Evolutionary conservation across 2,113 vertebrate species (phyloP), one percentile per base, ranked within the genome.

Genomic region (Sinocyclocheilus anophthalmus): DNA sequence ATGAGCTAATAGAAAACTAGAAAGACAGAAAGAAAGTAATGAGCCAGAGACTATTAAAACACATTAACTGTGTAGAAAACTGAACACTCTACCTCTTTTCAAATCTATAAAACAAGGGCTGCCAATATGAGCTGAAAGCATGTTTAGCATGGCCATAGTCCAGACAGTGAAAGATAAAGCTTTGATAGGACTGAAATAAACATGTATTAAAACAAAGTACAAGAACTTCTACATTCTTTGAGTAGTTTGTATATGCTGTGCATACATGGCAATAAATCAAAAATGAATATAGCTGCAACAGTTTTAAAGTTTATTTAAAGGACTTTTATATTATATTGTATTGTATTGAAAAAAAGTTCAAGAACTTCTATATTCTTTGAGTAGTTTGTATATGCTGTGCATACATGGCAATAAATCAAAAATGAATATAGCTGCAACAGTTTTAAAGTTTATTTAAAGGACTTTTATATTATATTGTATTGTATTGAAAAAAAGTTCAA

Each of bases 1-100:
- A 76, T 85, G 87, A 88, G 84, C 84, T 73, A 88, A 88, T 63
- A 88, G 79, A 85, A 88, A 88, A 88, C 80, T 82, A 85, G 84
- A 88, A 80, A 85, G 59, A 85, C 63, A 69, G 84, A 77, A 76
- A 85, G 78, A 59, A 85, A 30, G 80, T 65, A 83, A 82, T 84
- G 86, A 87, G 81, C 63, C 77, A 69, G 61, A 79, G 85, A 82
- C 72, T 79, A 59, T 78, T 79, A 76, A 87, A 81, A 85, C 87
- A 76, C 65, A 70, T 30, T 39, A 48, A 82, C 55, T 72, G 67
- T 65, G 72, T 73, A 86, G 84, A 86, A 24, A 86, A 76, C 26
- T 0, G 76, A 33, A 59, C 75, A 85, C 42, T 63, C 16, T 57
- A 78, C 7, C 11, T 33, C 76, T 65, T 63, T 22, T 79, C 33